A percentile compares a stretch with the other conserved stretches of the same genome.
phyloP scores from a whole-genome alignment of 1,140 invertebrate genomes.

The Planococcus citri region DNA sequence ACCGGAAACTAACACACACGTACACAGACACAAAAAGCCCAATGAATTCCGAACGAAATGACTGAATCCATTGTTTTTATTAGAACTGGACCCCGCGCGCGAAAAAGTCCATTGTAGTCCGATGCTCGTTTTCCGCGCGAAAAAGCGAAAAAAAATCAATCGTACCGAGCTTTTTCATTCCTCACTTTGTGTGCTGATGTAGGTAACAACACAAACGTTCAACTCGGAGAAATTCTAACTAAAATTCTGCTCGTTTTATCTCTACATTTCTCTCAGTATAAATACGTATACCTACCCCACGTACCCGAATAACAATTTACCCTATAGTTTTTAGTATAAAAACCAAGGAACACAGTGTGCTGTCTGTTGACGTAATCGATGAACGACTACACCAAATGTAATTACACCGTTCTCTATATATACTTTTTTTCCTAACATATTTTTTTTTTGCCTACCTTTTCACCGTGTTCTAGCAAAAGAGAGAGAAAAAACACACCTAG shows the following conservation, averaged over 20 bases:
- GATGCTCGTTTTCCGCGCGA: not conserved
- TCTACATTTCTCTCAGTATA: not conserved
- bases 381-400: slow-evolving; percentile 1
- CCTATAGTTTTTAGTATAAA: not conserved
- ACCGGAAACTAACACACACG: slow-evolving; percentile 7
- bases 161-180: not conserved
- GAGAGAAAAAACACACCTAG: not conserved
- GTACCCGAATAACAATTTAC: not conserved
- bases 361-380: not conserved
- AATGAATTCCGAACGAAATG: slow-evolving; percentile 14
- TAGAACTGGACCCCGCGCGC: slow-evolving; percentile 1
- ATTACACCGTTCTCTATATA: not conserved
- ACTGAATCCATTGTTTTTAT: slow-evolving; percentile 17
- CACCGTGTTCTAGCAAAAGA: not conserved
- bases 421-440: not conserved
- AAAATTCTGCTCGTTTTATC: not conserved
- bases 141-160: slow-evolving; percentile 9
- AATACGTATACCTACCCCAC: too few relatives aligned
- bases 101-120: slow-evolving; percentile 16
- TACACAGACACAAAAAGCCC: not conserved
- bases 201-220: not conserved
- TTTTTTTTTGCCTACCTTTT: not conserved
- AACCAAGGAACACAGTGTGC: not conserved
- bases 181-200: not conserved
- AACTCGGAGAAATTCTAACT: not conserved